Conservation (phyloP, 2,113 vertebrate genomes). For the Falco punctatus region DNA sequence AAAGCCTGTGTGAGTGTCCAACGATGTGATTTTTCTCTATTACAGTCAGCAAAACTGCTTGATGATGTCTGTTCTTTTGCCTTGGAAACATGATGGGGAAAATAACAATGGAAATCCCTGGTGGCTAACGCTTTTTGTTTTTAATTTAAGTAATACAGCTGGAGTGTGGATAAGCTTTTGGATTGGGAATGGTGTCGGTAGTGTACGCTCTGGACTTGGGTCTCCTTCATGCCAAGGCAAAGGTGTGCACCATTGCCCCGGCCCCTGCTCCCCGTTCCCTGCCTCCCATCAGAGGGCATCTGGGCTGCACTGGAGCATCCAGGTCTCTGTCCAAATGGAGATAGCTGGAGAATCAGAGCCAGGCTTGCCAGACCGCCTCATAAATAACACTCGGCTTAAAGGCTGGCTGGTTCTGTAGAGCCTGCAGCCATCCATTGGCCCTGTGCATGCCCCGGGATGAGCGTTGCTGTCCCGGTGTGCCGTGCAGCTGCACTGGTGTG, state of each 20-base stretch:
- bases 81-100: neutral
- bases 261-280: neutral
- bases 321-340: neutral
- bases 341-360: neutral
- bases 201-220: neutral
- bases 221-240: neutral
- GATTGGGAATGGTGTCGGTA: accelerated
- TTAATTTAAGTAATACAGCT: neutral
- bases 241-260: neutral
- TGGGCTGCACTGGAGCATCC: neutral
- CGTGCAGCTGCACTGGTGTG: accelerated
- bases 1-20: neutral
- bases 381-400: accelerated
- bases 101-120: neutral
- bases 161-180: neutral
- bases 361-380: neutral
- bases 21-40: neutral
- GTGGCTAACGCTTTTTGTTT: neutral
- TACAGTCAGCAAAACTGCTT: neutral
- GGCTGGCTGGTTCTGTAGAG: neutral
- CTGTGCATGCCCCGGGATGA: neutral
- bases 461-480: neutral
- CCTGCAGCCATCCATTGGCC: neutral
- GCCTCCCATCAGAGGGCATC: neutral
- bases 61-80: neutral